Evolutionary conservation across 2,888 invertebrate species (phyloP).

Genomic region (Drosophila kuntzei): DNA sequence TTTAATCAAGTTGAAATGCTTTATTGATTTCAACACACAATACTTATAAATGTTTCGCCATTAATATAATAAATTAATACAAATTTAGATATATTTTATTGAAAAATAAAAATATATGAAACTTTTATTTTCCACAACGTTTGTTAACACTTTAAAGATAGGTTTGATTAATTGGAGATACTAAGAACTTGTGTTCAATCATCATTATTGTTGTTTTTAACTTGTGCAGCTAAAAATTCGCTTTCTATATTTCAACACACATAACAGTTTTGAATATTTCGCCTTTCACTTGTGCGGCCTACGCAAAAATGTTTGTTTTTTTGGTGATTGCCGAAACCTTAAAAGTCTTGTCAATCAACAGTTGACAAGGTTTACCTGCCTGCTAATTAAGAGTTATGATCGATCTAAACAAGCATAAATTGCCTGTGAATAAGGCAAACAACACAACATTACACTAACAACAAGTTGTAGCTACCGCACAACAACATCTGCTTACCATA

Average conservation of each 20-base stretch:
- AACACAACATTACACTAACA: conserved; percentile 4
- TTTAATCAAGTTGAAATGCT: too few relatives aligned
- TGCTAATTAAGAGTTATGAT: conserved; percentile 82
- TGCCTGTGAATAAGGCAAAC: conserved; percentile 43
- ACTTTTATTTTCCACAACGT: not conserved
- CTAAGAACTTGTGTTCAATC: not conserved
- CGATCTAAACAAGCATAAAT: conserved; percentile 75
- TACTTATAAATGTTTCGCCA: too few relatives aligned
- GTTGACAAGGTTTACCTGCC: conserved; percentile 75
- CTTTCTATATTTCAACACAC: conserved; percentile 41
- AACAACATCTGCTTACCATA: conserved; percentile 52
- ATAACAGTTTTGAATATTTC: conserved; percentile 32
- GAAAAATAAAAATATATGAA: not conserved
- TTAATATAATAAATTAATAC: too few relatives aligned
- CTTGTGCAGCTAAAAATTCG: conserved; percentile 7
- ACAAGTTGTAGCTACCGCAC: conserved; percentile 46
- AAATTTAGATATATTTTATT: too few relatives aligned
- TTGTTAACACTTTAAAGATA: not conserved
- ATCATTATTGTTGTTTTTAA: not conserved
- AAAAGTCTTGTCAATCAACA: conserved; percentile 81
- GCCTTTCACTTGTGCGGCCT: conserved; percentile 75
- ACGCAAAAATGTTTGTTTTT: conserved; percentile 57
- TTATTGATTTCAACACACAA: too few relatives aligned
- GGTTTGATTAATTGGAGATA: not conserved
- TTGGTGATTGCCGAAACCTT: conserved; percentile 66